Percentiles rank a stretch among this genome's conserved stretches.
Evolutionary conservation across 2,797 vertebrate species (phyloP).

Genomic region (Characodon lateralis): DNA sequence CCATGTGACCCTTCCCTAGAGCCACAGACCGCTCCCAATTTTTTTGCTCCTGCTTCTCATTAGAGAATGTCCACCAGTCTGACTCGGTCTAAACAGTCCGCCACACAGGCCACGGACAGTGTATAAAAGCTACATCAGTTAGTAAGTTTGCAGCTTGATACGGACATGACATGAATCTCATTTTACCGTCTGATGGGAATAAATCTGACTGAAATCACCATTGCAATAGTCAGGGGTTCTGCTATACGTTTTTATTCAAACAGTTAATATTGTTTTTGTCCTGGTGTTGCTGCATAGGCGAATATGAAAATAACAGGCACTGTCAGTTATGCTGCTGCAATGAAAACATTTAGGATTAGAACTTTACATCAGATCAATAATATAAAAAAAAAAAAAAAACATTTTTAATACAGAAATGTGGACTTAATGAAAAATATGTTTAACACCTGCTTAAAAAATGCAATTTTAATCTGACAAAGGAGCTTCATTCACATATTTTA

Average conservation of each 20-base stretch:
- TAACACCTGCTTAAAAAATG: not conserved
- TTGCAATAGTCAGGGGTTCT: not conserved
- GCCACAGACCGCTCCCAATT: constrained; percentile 76
- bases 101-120: constrained; percentile 53
- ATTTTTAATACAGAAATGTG: not conserved
- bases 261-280: not conserved
- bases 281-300: not conserved
- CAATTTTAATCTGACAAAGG: not conserved
- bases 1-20: constrained; percentile 76
- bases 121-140: constrained; percentile 1
- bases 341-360: not conserved
- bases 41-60: constrained; percentile 82
- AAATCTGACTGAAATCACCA: constrained; percentile 17
- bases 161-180: constrained; percentile 12
- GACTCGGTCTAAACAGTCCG: constrained; percentile 55
- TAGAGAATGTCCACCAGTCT: constrained; percentile 75
- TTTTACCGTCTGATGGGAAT: constrained; percentile 9
- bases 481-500: not conserved
- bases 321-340: not conserved
- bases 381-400: no score
- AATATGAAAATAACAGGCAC: not conserved
- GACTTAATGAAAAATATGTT: not conserved
- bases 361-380: no score
- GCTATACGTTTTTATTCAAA: no score
- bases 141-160: constrained; percentile 19